These are phyloP conservation scores for Hydrozoanthus tunicans DNA, from an alignment of 64 coral and sea anemone species.

Conservation along the genomic window DNA sequence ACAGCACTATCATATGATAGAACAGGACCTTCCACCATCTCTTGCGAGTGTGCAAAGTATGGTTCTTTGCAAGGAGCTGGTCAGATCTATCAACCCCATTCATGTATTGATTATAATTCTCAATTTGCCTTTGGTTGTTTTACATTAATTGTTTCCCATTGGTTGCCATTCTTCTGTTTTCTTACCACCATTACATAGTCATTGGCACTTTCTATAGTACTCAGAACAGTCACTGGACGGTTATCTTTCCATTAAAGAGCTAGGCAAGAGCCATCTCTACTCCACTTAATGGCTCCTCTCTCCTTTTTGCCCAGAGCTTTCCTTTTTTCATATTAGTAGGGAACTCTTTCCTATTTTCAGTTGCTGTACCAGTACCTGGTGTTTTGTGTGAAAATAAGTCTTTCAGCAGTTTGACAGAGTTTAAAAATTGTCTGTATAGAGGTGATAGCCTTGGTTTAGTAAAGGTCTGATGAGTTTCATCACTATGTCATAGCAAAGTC, in stretches of 20 bases:
- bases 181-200: constrained; percentile 22
- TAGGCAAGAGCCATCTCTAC: constrained; percentile 2
- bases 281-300: constrained; percentile 5
- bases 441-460: neutral
- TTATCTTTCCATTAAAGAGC: constrained; percentile 61
- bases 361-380: constrained; percentile 10
- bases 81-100: constrained; percentile 59
- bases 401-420: constrained; percentile 9
- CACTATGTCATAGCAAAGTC: neutral
- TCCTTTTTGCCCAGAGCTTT: neutral
- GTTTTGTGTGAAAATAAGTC: constrained; percentile 8
- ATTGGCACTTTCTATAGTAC: constrained; percentile 60
- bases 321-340: constrained; percentile 53
- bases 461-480: neutral
- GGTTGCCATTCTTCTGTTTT: constrained; percentile 21
- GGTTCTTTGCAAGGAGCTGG: constrained; percentile 18
- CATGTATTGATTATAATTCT: constrained; percentile 55
- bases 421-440: constrained; percentile 19
- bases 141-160: constrained; percentile 12
- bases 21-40: too few relatives aligned
- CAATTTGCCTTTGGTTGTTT: constrained; percentile 41
- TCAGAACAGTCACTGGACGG: constrained; percentile 48
- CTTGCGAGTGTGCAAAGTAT: too few relatives aligned
- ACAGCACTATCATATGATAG: too few relatives aligned
- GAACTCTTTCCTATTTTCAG: constrained; percentile 38